These are phyloP conservation scores for Asarcornis scutulata DNA, from an alignment of 2,113 vertebrate species.

Conservation along the genomic window DNA sequence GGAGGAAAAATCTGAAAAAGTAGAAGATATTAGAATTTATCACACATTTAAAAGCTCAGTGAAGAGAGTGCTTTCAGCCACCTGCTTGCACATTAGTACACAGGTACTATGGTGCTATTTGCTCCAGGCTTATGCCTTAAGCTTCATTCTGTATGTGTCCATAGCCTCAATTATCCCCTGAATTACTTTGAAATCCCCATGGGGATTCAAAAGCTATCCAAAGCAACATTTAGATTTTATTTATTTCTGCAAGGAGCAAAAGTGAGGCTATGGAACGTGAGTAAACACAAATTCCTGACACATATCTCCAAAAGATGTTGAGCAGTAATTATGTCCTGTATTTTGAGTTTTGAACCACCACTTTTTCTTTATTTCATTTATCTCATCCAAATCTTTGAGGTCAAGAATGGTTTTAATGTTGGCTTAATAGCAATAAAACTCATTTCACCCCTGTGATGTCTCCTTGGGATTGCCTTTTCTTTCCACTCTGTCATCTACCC, in stretches of 20 bases:
- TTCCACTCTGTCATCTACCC: neutral
- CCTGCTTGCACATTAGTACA: neutral
- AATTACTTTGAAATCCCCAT: conserved; percentile 3
- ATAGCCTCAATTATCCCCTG: conserved; percentile 24
- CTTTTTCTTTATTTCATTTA: neutral
- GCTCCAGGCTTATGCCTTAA: neutral
- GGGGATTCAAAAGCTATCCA: neutral
- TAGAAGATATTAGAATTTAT: neutral
- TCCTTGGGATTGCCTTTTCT: neutral
- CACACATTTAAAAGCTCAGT: neutral
- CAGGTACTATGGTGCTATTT: neutral
- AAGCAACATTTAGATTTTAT: conserved; percentile 17
- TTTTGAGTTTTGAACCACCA: neutral
- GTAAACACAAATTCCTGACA: conserved; percentile 1
- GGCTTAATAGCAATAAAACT: neutral
- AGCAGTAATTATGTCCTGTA: neutral
- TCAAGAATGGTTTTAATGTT: neutral
- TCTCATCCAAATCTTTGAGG: neutral
- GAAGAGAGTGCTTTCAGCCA: neutral
- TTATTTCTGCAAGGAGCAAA: conserved; percentile 37
- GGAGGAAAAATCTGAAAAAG: neutral
- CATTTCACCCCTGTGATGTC: neutral
- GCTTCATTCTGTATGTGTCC: neutral
- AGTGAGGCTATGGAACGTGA: neutral
- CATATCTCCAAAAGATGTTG: neutral